Evolutionary conservation across 2,888 invertebrate genomes (phyloP), one percentile per base, ranked within the genome.

Genomic region (Sphaeridia pumilis): DNA sequence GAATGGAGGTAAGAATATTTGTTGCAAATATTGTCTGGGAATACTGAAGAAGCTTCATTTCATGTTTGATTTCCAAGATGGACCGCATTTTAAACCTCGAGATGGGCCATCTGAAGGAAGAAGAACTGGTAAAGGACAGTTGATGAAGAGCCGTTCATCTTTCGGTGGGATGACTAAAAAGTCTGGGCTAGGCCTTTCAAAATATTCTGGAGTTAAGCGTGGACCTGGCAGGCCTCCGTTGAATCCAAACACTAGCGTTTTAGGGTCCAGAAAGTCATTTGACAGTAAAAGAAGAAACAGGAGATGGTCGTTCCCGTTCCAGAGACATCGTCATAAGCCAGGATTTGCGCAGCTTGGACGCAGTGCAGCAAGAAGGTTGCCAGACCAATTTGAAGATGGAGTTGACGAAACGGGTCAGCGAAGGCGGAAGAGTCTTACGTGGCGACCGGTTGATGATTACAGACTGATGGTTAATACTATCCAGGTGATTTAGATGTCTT

Each of bases 371-470:
- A 4, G 26, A 7, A 10, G 27, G n/a, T 14, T 17, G 4, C 4
- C 4, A 7, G 45, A 45, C 5, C n/a, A 45, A 2, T n/a, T 26
- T 4, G 45, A 45, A 14, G 45, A 45, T 17, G 49, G 25, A 17
- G 3, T 21, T 25, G 38, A 24, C 35, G 42, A 31, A 2, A 20
- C 10, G 5, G 56, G 51, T 21, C 46, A 38, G 28, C 56, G 64
- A 22, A 56, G 38, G 17, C 38, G 38, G 5, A 22, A n/a, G 2
- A 47, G 52, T 47, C 34, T 47, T 25, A 52, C 52, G 2, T 98
- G 97, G 97, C 94, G 95, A 69, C 93, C 95, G 1, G 85, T 87
- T 22, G 98, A 98, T 75, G 98, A 98, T 74, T 74, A 97, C 26
- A 86, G 89, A 0, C 75, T 98, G 1, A 88, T 98, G 57, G 82